Conservation (phyloP, 2,888 invertebrate species). For the Macaria notata region DNA sequence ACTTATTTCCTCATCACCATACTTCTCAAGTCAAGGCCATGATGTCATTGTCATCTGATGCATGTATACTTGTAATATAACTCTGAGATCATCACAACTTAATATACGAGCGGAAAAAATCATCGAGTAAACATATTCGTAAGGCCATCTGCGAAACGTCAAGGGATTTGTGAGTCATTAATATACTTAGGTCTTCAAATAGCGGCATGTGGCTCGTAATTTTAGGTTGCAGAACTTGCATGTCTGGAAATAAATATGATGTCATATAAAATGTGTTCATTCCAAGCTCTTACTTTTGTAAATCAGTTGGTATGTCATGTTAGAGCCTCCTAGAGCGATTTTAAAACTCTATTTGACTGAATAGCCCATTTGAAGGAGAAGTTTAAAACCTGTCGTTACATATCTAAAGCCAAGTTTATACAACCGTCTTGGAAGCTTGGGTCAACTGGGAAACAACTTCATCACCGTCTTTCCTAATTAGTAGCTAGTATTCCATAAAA, state of each 20-base stretch:
- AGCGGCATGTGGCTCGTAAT: slow-evolving; percentile 6
- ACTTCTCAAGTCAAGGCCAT: slow-evolving; percentile 46
- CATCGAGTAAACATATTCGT: slow-evolving; percentile 35
- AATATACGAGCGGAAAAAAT: slow-evolving; percentile 45
- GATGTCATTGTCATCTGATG: slow-evolving; percentile 67
- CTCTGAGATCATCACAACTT: slow-evolving; percentile 66
- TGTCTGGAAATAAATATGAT: neutral
- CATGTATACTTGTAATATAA: slow-evolving; percentile 50
- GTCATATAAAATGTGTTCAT: too few relatives aligned
- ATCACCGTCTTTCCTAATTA: slow-evolving; percentile 14
- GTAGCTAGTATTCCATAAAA: slow-evolving; percentile 1
- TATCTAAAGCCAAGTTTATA: too few relatives aligned
- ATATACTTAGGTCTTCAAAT: slow-evolving; percentile 23
- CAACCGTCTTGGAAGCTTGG: too few relatives aligned
- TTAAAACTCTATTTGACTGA: too few relatives aligned
- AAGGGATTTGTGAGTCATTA: slow-evolving; percentile 27
- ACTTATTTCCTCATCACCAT: neutral
- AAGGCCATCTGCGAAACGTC: slow-evolving; percentile 27
- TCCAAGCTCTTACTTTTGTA: too few relatives aligned
- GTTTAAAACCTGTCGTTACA: too few relatives aligned
- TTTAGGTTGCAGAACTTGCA: neutral
- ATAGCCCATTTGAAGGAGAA: too few relatives aligned
- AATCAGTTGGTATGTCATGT: too few relatives aligned
- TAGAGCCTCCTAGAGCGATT: too few relatives aligned
- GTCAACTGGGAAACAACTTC: slow-evolving; percentile 12